phyloP scores from a whole-genome alignment of 2,888 invertebrate genomes.

The Tetheella fluctuosa region DNA sequence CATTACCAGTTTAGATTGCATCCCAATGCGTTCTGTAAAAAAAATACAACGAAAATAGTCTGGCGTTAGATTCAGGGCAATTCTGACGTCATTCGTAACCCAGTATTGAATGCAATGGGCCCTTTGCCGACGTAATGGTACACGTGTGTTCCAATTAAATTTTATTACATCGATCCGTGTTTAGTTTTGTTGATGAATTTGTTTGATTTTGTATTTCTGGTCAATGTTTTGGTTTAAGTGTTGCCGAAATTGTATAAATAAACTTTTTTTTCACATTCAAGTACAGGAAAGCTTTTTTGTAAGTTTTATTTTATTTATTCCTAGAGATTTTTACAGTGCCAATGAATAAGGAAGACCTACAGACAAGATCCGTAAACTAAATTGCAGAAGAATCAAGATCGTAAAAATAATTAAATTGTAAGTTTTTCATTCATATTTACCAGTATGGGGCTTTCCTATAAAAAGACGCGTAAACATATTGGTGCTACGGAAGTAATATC shows the following conservation, averaged over 20 bases:
- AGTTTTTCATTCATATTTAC: not conserved
- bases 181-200: not conserved
- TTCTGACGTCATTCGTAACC: constrained; percentile 71
- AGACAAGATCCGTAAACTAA: not conserved
- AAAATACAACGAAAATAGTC: constrained; percentile 46
- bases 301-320: too few relatives aligned
- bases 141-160: constrained; percentile 59
- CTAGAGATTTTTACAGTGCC: not conserved
- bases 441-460: not conserved
- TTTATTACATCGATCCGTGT: not conserved
- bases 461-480: not conserved
- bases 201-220: not conserved
- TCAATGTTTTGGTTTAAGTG: too few relatives aligned
- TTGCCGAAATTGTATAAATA: too few relatives aligned
- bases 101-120: constrained; percentile 49
- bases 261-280: too few relatives aligned
- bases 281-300: too few relatives aligned
- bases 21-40: constrained; percentile 36
- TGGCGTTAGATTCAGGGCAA: constrained; percentile 56
- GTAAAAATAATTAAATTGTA: not conserved
- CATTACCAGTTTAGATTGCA: constrained; percentile 36
- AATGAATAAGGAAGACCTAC: not conserved
- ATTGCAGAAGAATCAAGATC: not conserved
- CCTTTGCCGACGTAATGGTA: constrained; percentile 36
- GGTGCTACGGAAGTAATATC: constrained; percentile 1